phyloP scores from a whole-genome alignment of 92 coral and sea anemone species.

The Bergia puertoricense region DNA sequence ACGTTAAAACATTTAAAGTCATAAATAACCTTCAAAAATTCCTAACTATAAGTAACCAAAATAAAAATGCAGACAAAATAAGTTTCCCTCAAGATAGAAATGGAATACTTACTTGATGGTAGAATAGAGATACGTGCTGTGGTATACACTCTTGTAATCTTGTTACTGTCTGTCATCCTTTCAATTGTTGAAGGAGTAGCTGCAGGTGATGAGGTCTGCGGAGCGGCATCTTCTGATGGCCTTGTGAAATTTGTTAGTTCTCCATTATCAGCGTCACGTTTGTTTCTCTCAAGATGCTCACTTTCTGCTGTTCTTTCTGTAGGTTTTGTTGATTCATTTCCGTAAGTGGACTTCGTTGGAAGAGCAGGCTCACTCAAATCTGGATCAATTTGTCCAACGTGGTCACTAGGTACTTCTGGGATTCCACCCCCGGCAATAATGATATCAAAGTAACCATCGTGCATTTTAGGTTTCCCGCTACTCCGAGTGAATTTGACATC shows the following conservation, averaged over 20 bases:
- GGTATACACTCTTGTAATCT: not conserved
- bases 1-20: no score
- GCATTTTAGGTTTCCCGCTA: constrained; percentile 11
- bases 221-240: no score
- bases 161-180: not conserved
- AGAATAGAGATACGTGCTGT: constrained; percentile 3
- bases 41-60: no score
- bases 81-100: not conserved
- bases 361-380: constrained; percentile 8
- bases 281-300: not conserved
- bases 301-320: not conserved
- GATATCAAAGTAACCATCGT: constrained; percentile 33
- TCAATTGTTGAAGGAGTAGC: not conserved
- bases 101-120: constrained; percentile 6
- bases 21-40: no score
- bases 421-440: constrained; percentile 27
- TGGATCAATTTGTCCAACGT: constrained; percentile 29
- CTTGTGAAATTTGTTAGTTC: not conserved
- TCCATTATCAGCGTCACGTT: not conserved
- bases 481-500: constrained; percentile 35
- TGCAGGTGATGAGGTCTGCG: not conserved
- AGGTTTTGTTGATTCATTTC: not conserved
- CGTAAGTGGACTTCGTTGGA: not conserved
- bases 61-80: no score
- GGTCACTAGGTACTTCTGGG: constrained; percentile 11